Base-by-base conservation (phyloP, 2,113 vertebrate genomes). In the Sapayoa aenigma region DNA sequence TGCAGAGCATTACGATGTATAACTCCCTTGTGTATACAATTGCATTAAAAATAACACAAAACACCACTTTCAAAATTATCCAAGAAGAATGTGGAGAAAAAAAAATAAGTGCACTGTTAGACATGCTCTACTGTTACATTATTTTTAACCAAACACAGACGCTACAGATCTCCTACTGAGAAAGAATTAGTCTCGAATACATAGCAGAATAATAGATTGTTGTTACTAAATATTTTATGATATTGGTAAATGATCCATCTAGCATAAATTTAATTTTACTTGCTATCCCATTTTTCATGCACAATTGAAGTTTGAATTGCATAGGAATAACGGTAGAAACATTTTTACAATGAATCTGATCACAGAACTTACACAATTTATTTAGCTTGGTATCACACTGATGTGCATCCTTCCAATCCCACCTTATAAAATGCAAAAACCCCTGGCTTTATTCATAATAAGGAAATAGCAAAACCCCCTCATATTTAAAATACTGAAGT, bases 201-300 rank as follows among this genome's bases (percentile, higher is more conserved):
- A 73, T 68, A 84, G 79, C 80, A 85, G 35, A 82, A 92, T 82
- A 96, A 97, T 65, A 87, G 84, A 81, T 72, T 94, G 84, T 94
- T 96, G 78, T 90, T 96, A 90, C 82, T 96, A 94, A 96, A 95
- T 93, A 96, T 93, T 96, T 97, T 85, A 95, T 96, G 63, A 59
- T 72, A 95, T 25, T 91, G 74, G 80, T 82, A 94, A 91, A 86
- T 52, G 82, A 93, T 87, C 89, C 93, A 90, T 95, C 73, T 89
- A 94, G 74, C 55, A 95, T 77, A 77, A 68, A 96, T 97, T 90
- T 85, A 94, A 86, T 94, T 96, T 91, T 89, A 96, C 84, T 91
- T 52, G 75, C 76, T 86, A 47, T 52, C n/a, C 63, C 52, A 31
- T 68, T 95, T 97, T 94, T 95, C 96, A 97, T 96, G 94, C 87